Percentiles rank a stretch among this genome's conserved stretches.
Conservation (phyloP, 2,113 vertebrate genomes). For the Cavia porcellus region DNA sequence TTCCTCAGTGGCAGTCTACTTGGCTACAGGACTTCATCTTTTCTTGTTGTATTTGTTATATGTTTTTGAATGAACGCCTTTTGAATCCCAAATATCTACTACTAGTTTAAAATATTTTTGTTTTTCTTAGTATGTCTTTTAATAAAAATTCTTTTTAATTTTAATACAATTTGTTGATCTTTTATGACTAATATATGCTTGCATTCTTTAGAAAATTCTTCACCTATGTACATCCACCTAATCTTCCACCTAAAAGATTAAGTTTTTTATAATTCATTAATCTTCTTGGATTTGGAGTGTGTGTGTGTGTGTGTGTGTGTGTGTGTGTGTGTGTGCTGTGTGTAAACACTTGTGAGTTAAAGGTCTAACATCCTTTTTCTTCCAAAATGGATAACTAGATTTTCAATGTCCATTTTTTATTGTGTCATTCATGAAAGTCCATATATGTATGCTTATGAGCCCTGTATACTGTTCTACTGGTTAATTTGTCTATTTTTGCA, state of each 20-base stretch:
- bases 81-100: not conserved
- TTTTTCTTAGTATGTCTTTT: not conserved
- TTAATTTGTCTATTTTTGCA: not conserved
- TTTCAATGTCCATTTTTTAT: not conserved
- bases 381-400: not conserved
- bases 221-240: not conserved
- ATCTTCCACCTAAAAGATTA: not conserved
- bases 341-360: too few species aligned
- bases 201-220: not conserved
- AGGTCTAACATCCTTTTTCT: not conserved
- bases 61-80: not conserved
- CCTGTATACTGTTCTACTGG: not conserved
- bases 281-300: not conserved
- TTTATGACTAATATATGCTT: not conserved
- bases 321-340: not conserved
- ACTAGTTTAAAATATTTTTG: not conserved
- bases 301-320: too few species aligned
- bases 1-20: not conserved
- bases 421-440: not conserved
- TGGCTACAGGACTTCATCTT: not conserved
- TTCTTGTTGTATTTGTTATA: not conserved
- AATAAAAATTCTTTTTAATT: not conserved
- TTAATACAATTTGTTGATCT: not conserved
- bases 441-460: not conserved
- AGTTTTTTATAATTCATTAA: not conserved